Conservation (phyloP, 2,113 vertebrate genomes). For the Chiloscyllium plagiosum region DNA sequence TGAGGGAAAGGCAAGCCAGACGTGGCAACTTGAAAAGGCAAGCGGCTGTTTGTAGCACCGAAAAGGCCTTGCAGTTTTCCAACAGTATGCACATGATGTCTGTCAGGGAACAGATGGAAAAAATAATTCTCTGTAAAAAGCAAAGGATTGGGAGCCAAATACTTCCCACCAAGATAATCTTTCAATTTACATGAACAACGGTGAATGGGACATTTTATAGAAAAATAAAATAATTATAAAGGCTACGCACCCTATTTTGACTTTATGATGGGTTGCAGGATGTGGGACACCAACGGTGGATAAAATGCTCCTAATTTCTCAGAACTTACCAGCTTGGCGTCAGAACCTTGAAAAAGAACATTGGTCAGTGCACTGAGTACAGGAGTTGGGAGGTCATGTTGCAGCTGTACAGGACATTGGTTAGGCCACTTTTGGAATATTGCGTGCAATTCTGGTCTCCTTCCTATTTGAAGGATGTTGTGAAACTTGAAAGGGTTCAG, state of each 20-base stretch:
- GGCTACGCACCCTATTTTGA: not conserved
- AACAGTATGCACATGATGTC: not conserved
- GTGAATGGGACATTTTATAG: not conserved
- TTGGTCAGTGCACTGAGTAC: no score
- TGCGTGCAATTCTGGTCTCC: no score
- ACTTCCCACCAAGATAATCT: conserved; percentile 25
- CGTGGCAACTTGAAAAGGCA: conserved; percentile 31
- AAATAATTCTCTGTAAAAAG: conserved; percentile 1
- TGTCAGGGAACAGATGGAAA: conserved; percentile 13
- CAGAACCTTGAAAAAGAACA: not conserved
- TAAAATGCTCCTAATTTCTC: not conserved
- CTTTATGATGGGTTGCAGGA: not conserved
- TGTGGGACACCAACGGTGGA: not conserved
- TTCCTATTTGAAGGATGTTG: no score
- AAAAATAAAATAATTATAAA: not conserved
- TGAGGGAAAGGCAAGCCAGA: conserved; percentile 5
- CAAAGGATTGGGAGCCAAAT: conserved; percentile 10
- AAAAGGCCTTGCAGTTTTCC: conserved; percentile 25
- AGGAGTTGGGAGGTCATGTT: no score
- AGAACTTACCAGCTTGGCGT: not conserved
- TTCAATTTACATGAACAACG: not conserved
- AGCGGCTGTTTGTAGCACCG: conserved; percentile 20
- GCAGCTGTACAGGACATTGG: no score
- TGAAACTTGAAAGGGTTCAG: no score
- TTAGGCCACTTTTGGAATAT: no score